Conservation (phyloP, 2,113 vertebrate genomes). For the Todiramphus chloris region DNA sequence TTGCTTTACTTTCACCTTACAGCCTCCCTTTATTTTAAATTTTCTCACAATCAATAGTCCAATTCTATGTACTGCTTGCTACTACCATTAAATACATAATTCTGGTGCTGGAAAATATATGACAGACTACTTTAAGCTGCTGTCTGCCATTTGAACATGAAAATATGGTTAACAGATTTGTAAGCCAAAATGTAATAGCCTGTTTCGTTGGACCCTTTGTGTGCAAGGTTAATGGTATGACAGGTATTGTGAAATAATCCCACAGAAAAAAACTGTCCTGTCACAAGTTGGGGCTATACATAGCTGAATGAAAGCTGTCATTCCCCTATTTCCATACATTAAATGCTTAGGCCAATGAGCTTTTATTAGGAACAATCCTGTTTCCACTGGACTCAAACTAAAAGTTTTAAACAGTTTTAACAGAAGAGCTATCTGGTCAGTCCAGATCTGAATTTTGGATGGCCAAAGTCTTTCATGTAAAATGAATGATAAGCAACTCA, state of each 20-base stretch:
- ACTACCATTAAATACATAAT: not conserved
- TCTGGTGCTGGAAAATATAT: not conserved
- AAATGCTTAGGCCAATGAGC: not conserved
- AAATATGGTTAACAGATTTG: not conserved
- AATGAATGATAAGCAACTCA: not conserved
- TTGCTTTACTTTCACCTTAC: not conserved
- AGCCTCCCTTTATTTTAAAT: not conserved
- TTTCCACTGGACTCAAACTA: not conserved
- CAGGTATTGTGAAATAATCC: not conserved
- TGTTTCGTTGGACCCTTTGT: not conserved
- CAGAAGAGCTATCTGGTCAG: not conserved
- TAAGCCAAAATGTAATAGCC: not conserved
- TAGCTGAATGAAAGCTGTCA: not conserved
- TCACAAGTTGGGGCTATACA: not conserved
- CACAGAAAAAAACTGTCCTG: not conserved
- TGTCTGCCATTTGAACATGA: not conserved
- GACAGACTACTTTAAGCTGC: not conserved
- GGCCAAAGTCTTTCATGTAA: not conserved
- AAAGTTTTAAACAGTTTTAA: not conserved
- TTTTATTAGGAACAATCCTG: conserved; percentile 4
- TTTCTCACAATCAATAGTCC: not conserved
- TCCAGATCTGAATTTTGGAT: not conserved
- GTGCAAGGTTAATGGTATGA: not conserved
- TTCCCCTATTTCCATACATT: not conserved
- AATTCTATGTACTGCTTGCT: not conserved